Conservation (phyloP, 2,113 vertebrate genomes). For the Pithys albifrons region DNA sequence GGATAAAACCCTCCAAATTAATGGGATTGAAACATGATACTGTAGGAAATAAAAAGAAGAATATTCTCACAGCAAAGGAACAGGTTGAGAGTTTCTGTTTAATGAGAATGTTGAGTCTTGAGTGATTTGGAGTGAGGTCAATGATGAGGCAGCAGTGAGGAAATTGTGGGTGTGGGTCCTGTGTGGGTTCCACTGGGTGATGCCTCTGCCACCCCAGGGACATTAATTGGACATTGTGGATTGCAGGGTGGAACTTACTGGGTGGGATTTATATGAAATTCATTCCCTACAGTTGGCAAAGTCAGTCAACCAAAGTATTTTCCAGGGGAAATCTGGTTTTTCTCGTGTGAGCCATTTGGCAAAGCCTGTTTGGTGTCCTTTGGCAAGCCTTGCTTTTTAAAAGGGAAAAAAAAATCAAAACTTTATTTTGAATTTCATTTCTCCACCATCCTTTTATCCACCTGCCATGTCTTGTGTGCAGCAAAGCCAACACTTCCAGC, state of each 20-base stretch:
- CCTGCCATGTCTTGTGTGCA: not conserved
- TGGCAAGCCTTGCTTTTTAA: not conserved
- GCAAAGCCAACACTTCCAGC: not conserved
- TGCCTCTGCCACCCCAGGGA: not conserved
- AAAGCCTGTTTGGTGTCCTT: not conserved
- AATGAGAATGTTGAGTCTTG: not conserved
- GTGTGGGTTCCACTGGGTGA: accelerated
- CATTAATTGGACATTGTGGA: not conserved
- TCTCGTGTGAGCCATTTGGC: not conserved
- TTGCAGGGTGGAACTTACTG: not conserved
- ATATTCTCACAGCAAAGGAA: not conserved
- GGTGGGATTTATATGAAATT: not conserved
- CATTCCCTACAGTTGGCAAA: not conserved
- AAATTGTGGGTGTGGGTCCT: not conserved
- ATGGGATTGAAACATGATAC: not conserved
- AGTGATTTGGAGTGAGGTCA: not conserved
- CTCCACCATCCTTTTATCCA: not conserved
- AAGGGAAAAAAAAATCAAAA: not conserved
- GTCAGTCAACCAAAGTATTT: not conserved
- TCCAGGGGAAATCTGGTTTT: not conserved
- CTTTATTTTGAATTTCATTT: not conserved
- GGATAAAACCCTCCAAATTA: accelerated
- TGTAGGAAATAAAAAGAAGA: not conserved
- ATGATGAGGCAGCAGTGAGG: not conserved
- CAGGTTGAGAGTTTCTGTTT: not conserved